A percentile compares a stretch with the other conserved stretches of the same genome.
phyloP scores from a whole-genome alignment of 2,888 invertebrate genomes.

The Stegana nigrithorax region DNA sequence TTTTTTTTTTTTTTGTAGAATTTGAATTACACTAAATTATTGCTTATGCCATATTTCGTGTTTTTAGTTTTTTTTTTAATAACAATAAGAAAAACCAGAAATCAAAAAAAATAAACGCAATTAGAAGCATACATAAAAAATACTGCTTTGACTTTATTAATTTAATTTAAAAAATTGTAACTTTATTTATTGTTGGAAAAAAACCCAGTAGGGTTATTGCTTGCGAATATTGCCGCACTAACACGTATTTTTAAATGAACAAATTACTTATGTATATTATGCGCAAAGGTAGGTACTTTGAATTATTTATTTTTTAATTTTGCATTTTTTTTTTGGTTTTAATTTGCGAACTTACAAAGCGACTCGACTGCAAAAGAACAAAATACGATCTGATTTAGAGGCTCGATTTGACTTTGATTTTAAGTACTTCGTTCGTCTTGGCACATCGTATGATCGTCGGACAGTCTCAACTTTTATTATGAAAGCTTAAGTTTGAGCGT shows the following conservation, averaged over 20 bases:
- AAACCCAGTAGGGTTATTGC: too few relatives aligned
- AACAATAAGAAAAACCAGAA: too few relatives aligned
- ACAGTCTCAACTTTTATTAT: neutral
- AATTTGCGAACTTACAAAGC: conserved; percentile 23
- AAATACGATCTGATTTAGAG: conserved; percentile 54
- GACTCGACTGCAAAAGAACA: conserved; percentile 49
- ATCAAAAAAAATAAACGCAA: too few relatives aligned
- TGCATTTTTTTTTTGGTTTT: neutral
- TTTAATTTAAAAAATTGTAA: conserved; percentile 7
- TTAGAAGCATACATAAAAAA: too few relatives aligned
- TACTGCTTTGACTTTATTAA: too few relatives aligned
- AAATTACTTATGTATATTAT: too few relatives aligned
- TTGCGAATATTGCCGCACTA: too few relatives aligned
- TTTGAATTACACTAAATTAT: too few relatives aligned
- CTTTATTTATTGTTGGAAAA: neutral
- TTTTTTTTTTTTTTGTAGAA: too few relatives aligned
- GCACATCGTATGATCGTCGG: conserved; percentile 10
- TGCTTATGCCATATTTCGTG: too few relatives aligned
- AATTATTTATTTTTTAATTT: neutral
- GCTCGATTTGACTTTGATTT: conserved; percentile 48
- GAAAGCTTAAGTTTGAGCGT: neutral
- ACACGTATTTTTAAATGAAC: neutral
- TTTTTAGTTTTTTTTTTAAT: too few relatives aligned
- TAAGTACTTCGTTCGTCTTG: conserved; percentile 36
- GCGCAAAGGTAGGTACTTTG: too few relatives aligned